Conservation (phyloP, 1,140 invertebrate genomes). For the Drosophila hydei region DNA sequence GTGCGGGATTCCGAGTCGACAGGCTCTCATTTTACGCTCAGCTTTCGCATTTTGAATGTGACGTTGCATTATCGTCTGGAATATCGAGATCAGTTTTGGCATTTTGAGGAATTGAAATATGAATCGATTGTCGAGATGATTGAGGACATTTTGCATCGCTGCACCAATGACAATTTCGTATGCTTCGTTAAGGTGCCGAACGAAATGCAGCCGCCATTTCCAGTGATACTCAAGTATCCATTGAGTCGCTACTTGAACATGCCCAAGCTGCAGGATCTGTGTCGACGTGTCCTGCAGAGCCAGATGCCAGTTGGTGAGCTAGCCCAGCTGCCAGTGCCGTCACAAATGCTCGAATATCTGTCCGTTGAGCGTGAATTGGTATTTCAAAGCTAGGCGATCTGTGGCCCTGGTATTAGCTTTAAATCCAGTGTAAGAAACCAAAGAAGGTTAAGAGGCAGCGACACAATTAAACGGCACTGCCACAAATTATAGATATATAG, state of each 20-base stretch:
- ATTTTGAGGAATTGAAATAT: constrained; percentile 88
- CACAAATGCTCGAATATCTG: constrained; percentile 88
- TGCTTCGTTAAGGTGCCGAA: constrained; percentile 89
- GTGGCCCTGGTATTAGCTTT: constrained; percentile 64
- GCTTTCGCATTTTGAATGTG: constrained; percentile 90
- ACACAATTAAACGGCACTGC: constrained; percentile 13
- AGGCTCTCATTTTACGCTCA: constrained; percentile 89
- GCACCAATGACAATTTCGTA: constrained; percentile 88
- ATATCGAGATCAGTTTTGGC: constrained; percentile 80
- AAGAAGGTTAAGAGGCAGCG: constrained; percentile 59
- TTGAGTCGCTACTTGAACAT: constrained; percentile 91
- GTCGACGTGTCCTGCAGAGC: constrained; percentile 91
- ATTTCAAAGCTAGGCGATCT: constrained; percentile 66
- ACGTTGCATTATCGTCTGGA: constrained; percentile 87
- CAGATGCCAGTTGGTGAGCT: constrained; percentile 89
- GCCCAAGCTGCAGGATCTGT: constrained; percentile 90
- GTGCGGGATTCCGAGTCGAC: constrained; percentile 88
- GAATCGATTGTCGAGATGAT: constrained; percentile 89
- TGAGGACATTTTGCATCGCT: constrained; percentile 88
- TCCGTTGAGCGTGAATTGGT: constrained; percentile 86
- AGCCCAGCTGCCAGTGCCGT: constrained; percentile 89
- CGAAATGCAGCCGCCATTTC: constrained; percentile 88
- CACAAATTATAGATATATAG: constrained; percentile 5
- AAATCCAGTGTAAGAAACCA: constrained; percentile 61
- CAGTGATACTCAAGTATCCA: constrained; percentile 90